A percentile compares a stretch with the other conserved stretches of the same genome.
phyloP scores from a whole-genome alignment of 2,113 vertebrate genomes.

The Leptocoma aspasia region DNA sequence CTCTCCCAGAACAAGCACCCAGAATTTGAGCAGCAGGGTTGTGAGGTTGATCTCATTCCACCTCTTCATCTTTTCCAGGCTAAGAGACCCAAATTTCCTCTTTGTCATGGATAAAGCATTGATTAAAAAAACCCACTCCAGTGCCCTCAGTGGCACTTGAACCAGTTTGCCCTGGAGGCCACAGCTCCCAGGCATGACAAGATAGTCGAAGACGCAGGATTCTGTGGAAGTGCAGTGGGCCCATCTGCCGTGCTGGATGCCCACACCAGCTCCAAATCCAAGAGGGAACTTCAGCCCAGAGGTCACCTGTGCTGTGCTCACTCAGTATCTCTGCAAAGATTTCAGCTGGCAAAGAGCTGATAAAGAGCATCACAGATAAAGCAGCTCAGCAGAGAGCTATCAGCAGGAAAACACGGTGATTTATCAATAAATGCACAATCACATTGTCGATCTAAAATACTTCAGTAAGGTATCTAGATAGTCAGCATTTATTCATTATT shows the following conservation, averaged over 20 bases:
- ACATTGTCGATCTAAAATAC: neutral
- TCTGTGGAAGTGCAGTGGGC: neutral
- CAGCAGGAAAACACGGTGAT: neutral
- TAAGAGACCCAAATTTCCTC: neutral
- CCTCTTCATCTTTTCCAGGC: neutral
- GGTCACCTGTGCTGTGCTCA: rapidly evolving
- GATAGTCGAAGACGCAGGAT: neutral
- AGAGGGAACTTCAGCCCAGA: neutral
- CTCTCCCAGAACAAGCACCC: neutral
- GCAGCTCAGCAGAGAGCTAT: neutral
- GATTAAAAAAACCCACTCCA: neutral
- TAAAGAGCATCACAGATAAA: neutral
- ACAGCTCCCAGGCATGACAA: neutral
- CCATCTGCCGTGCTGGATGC: rapidly evolving
- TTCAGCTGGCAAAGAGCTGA: neutral
- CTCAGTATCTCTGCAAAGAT: neutral
- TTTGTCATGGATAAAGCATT: neutral
- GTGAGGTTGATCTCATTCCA: neutral
- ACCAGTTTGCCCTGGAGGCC: neutral
- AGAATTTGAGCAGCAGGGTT: neutral
- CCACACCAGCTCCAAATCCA: neutral
- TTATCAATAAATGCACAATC: neutral
- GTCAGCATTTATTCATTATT: neutral
- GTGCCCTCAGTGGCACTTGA: neutral
- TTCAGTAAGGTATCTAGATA: neutral